Conservation (phyloP, 1,140 invertebrate genomes). For the Magallana angulata region DNA sequence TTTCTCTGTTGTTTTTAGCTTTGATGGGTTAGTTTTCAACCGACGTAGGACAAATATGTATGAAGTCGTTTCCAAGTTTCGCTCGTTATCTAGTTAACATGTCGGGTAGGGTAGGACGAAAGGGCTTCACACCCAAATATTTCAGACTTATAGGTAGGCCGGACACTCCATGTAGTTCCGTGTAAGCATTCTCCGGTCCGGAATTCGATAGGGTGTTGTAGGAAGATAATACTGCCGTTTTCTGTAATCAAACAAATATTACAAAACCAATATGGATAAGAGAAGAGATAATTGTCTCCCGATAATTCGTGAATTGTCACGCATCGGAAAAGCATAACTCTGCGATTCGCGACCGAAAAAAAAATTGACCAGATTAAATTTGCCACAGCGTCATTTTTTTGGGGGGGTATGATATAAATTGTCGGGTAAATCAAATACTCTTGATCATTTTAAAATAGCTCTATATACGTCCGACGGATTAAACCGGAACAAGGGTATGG, state of each 20-base stretch:
- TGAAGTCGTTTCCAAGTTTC: not conserved
- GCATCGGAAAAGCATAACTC: not conserved
- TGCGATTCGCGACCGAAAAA: not conserved
- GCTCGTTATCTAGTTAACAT: not conserved
- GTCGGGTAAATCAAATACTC: constrained; percentile 13
- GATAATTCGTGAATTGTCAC: not conserved
- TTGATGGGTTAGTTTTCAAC: not conserved
- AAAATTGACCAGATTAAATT: not conserved
- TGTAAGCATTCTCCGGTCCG: not conserved
- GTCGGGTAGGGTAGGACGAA: not conserved
- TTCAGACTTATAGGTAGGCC: not conserved
- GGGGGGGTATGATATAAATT: not conserved
- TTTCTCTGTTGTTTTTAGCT: not conserved
- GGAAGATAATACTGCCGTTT: constrained; percentile 6
- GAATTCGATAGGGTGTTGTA: not conserved
- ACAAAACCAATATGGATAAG: not conserved
- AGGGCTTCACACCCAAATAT: not conserved
- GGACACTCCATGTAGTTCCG: not conserved
- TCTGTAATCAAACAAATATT: constrained; percentile 8
- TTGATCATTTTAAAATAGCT: not conserved
- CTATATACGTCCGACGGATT: not conserved
- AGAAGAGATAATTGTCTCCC: not conserved
- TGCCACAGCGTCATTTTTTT: not conserved
- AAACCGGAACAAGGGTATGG: not conserved
- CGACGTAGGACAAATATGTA: not conserved